Conservation (phyloP, 1,140 invertebrate species). For the Trachymyrmex septentrionalis region DNA sequence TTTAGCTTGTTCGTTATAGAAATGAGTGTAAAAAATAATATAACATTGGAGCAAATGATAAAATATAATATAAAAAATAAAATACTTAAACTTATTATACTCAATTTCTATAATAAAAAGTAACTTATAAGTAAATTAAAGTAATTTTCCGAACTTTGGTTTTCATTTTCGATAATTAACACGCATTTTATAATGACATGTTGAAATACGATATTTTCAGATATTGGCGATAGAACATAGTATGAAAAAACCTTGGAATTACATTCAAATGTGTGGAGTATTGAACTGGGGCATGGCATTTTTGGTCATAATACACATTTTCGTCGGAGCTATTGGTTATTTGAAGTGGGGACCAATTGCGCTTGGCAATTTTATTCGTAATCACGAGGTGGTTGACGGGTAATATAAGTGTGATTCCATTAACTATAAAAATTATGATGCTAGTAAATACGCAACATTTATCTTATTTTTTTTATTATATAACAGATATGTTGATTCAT, state of each 20-base stretch:
- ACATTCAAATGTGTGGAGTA: conserved; percentile 70
- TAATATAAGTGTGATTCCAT: conserved; percentile 28
- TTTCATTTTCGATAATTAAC: neutral
- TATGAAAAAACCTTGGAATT: conserved; percentile 76
- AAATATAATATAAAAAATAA: no score
- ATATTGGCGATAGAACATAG: conserved; percentile 73
- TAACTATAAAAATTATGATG: neutral
- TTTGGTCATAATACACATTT: conserved; percentile 65
- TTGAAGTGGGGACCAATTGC: conserved; percentile 73
- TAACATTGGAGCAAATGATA: no score
- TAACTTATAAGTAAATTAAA: no score
- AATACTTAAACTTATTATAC: no score
- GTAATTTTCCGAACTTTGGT: neutral
- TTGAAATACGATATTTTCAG: conserved; percentile 43
- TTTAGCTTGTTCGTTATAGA: no score
- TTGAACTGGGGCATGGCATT: conserved; percentile 76
- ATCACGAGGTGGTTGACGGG: conserved; percentile 68
- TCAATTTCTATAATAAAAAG: no score
- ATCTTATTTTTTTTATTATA: neutral
- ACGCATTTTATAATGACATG: neutral
- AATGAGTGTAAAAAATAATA: no score
- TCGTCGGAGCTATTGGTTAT: conserved; percentile 74
- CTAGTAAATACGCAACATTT: neutral
- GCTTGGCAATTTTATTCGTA: conserved; percentile 76
- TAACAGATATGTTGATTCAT: neutral